Evolutionary conservation across 2,113 vertebrate species (phyloP).

Genomic region (Rana temporaria): DNA sequence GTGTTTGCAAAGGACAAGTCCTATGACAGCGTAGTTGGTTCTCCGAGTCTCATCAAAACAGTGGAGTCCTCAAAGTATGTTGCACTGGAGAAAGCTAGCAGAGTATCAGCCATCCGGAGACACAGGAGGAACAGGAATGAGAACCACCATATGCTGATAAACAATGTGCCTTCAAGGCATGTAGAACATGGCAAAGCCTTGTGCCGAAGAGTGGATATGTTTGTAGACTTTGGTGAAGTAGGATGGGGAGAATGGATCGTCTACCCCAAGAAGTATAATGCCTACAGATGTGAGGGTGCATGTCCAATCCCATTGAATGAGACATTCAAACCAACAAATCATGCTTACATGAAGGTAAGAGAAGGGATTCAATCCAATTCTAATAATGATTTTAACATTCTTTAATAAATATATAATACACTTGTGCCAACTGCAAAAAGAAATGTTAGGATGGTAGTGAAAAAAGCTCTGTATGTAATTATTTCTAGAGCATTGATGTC

Average conservation of each 20-base stretch:
- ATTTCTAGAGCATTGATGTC: too few species aligned
- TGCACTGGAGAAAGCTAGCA: conserved; percentile 51
- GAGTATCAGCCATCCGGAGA: conserved; percentile 65
- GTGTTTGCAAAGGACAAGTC: conserved; percentile 79
- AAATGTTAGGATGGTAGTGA: too few species aligned
- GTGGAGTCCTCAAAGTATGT: conserved; percentile 83
- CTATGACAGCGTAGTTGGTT: conserved; percentile 57
- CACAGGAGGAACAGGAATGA: conserved; percentile 80
- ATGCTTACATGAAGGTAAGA: conserved; percentile 90
- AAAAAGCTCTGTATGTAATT: too few species aligned
- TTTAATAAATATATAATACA: too few species aligned
- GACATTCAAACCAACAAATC: conserved; percentile 87
- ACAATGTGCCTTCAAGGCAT: accelerated
- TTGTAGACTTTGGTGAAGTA: conserved; percentile 87
- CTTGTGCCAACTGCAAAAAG: too few species aligned
- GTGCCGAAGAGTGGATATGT: conserved; percentile 82
- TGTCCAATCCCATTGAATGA: conserved; percentile 84
- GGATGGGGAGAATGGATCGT: conserved; percentile 91
- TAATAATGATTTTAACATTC: too few species aligned
- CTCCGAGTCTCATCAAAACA: conserved; percentile 78
- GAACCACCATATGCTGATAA: conserved; percentile 63
- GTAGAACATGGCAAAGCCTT: conserved; percentile 56
- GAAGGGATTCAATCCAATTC: too few species aligned
- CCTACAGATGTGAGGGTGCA: conserved; percentile 84
- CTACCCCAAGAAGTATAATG: conserved; percentile 83